Evolutionary conservation across 2,888 invertebrate genomes (phyloP), one percentile per base, ranked within the genome.

Genomic region (Leptinotarsa rubiginosa): DNA sequence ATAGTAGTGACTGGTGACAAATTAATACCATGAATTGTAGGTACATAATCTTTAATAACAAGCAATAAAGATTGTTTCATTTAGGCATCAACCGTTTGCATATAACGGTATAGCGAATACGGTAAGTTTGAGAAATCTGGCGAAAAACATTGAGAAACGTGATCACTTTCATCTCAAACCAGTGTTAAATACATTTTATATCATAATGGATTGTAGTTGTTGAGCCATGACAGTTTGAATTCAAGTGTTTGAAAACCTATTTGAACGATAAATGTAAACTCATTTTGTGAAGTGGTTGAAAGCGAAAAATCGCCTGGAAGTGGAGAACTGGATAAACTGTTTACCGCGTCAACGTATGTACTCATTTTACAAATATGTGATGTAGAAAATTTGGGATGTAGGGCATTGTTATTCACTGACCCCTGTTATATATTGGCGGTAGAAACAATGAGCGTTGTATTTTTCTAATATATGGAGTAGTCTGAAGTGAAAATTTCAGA

Each of bases 221-320:
- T 79, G 76, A 86, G 86, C 86, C 86, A 87, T 87, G 87, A 87
- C 87, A 86, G 87, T 87, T 86, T 87, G 84, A 87, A 85, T 86
- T 86, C 81, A 85, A 87, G 86, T 87, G 87, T 82, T 78, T 81
- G 77, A 78, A 79, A 78, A 81, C 79, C 78, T 76, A 79, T 78
- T 78, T 82, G 77, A 77, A 83, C 81, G 78, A 80, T 81, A 79
- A 77, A 78, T 75, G 75, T 73, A 74, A 74, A 77, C 72, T 54
- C 68, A 77, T 74, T 77, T 80, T 78, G 80, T 80, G 80, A 79
- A 81, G 79, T 81, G 81, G 65, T 78, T 74, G 74, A 75, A 75
- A 77, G 69, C 73, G 52, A 75, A 70, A 73, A 65, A 49, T 64
- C 66, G 52, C 70, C 74, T 73, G 75, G 78, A 75, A 72, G 70